These are phyloP conservation scores for Catharus bicknelli DNA, from an alignment of 2,113 vertebrate species.

Conservation along the genomic window DNA sequence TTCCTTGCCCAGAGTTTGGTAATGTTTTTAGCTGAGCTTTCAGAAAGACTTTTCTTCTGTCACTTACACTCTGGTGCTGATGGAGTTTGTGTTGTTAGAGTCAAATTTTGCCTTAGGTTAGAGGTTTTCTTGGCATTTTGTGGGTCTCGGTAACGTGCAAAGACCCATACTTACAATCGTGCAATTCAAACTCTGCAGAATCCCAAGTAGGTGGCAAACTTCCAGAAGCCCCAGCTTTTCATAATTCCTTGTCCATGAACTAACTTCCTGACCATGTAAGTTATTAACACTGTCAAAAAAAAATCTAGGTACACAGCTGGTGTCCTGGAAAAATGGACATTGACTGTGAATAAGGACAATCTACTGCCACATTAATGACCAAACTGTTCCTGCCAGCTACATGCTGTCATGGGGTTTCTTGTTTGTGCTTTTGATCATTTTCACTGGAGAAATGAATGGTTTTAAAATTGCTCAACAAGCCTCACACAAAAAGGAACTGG, in stretches of 20 bases:
- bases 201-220: slow-evolving; percentile 49
- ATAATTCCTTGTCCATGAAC: slow-evolving; percentile 63
- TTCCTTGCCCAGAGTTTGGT: background rate
- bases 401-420: slow-evolving; percentile 24
- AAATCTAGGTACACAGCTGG: slow-evolving; percentile 45
- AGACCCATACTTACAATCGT: background rate
- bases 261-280: slow-evolving; percentile 60
- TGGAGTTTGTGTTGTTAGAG: background rate
- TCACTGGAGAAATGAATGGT: slow-evolving; percentile 34
- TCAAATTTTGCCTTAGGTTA: background rate
- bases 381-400: slow-evolving; percentile 40
- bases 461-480: slow-evolving; percentile 43
- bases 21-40: background rate
- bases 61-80: background rate
- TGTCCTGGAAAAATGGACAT: slow-evolving; percentile 50
- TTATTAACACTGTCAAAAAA: slow-evolving; percentile 54
- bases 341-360: slow-evolving; percentile 39
- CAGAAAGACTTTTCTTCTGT: background rate
- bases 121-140: background rate
- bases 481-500: slow-evolving; percentile 11
- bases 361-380: slow-evolving; percentile 35
- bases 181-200: slow-evolving; percentile 18
- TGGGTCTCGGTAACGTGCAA: background rate
- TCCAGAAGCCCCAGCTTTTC: slow-evolving; percentile 54
- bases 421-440: slow-evolving; percentile 63